Percentiles rank a stretch among this genome's conserved stretches.
These are phyloP conservation scores for Digitonthophagus gazella DNA, from an alignment of 2,888 invertebrate species.

Conservation along the genomic window DNA sequence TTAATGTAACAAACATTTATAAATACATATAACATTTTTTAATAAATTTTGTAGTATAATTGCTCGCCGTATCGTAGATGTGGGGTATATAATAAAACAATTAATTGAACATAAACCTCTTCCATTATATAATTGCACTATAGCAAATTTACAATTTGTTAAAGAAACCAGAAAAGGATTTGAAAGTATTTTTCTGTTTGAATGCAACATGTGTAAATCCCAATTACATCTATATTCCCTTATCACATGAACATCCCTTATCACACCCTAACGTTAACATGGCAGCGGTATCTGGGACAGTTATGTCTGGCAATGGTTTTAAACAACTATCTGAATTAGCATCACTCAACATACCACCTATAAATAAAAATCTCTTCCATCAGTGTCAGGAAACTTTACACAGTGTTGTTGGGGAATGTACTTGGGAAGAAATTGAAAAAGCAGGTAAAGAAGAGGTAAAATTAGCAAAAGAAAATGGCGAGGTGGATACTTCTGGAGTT, in stretches of 20 bases:
- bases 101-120: background rate
- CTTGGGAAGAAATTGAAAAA: constrained; percentile 1
- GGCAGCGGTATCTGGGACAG: background rate
- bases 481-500: constrained; percentile 17
- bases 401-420: background rate
- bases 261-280: background rate
- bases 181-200: background rate
- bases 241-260: background rate
- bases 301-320: background rate
- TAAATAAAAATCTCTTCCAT: background rate
- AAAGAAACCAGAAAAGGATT: background rate
- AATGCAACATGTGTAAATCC: background rate
- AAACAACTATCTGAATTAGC: background rate
- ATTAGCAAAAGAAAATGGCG: constrained; percentile 10
- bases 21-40: no score
- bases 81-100: background rate
- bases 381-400: background rate
- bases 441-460: constrained; percentile 18
- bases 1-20: no score
- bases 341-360: background rate
- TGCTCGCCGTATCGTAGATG: constrained; percentile 11
- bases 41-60: no score
- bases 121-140: background rate
- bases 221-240: background rate
- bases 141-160: background rate